Conservation (phyloP, 2,888 invertebrate species). For the Tenthredo scrophulariae region DNA sequence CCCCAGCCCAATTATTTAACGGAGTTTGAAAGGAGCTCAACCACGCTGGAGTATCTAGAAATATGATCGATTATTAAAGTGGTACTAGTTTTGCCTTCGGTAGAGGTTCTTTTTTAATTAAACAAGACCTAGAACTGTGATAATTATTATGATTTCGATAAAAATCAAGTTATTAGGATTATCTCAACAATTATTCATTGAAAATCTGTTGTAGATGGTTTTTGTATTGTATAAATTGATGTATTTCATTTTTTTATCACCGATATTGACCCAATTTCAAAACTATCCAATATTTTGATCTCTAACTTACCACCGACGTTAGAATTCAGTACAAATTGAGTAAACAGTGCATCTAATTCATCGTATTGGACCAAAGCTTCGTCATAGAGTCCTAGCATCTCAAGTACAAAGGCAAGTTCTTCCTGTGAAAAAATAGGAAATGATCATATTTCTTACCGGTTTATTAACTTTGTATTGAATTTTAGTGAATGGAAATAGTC, state of each 20-base stretch:
- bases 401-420: constrained; percentile 95
- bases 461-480: background rate
- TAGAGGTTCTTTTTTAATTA: background rate
- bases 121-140: background rate
- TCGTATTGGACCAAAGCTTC: constrained; percentile 98
- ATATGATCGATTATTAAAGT: constrained; percentile 33
- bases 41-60: constrained; percentile 90
- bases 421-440: constrained; percentile 83
- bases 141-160: background rate
- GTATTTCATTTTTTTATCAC: background rate
- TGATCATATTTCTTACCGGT: background rate
- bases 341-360: constrained; percentile 97
- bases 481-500: background rate
- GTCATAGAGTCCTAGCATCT: constrained; percentile 95
- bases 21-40: constrained; percentile 89
- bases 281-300: constrained; percentile 42
- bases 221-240: background rate
- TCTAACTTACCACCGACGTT: constrained; percentile 84
- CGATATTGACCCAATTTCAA: background rate
- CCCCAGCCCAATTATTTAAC: constrained; percentile 91
- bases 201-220: background rate
- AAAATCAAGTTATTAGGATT: constrained; percentile 8
- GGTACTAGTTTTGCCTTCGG: background rate
- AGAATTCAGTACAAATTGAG: constrained; percentile 97
- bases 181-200: background rate